These are phyloP conservation scores for Sciaenops ocellatus DNA, from an alignment of 2,797 vertebrate species.

Conservation along the genomic window DNA sequence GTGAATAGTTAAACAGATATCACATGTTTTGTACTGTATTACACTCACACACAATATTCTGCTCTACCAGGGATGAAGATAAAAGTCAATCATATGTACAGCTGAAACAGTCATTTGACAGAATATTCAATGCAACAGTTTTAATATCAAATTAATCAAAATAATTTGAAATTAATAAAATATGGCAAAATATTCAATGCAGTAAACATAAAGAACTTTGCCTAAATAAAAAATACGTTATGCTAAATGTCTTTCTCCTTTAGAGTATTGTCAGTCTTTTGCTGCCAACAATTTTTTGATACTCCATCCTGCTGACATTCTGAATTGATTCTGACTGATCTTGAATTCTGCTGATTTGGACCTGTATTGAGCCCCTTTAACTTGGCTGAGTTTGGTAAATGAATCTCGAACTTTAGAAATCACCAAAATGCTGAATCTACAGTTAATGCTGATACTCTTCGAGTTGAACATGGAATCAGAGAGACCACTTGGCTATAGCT, in stretches of 20 bases:
- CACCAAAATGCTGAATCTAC: background rate
- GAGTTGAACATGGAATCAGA: background rate
- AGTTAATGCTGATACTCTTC: background rate
- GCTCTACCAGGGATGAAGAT: background rate
- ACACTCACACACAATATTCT: slow-evolving; percentile 5
- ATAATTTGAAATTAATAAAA: no score
- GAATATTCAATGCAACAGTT: background rate
- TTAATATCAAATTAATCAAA: background rate
- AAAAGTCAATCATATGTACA: background rate
- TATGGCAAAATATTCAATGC: no score
- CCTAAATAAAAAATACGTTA: no score
- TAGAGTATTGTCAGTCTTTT: no score
- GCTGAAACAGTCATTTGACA: background rate
- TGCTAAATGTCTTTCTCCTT: no score
- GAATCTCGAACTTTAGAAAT: background rate
- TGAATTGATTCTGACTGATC: no score
- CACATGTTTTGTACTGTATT: slow-evolving; percentile 42
- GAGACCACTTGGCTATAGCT: background rate
- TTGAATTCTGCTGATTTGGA: background rate
- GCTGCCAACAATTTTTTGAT: no score
- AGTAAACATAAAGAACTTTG: no score
- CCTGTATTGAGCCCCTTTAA: no score
- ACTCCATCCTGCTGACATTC: no score
- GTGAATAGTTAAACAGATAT: slow-evolving; percentile 65
- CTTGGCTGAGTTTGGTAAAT: background rate